phyloP scores from a whole-genome alignment of 2,113 vertebrate species.

The Psephotus haematonotus region DNA sequence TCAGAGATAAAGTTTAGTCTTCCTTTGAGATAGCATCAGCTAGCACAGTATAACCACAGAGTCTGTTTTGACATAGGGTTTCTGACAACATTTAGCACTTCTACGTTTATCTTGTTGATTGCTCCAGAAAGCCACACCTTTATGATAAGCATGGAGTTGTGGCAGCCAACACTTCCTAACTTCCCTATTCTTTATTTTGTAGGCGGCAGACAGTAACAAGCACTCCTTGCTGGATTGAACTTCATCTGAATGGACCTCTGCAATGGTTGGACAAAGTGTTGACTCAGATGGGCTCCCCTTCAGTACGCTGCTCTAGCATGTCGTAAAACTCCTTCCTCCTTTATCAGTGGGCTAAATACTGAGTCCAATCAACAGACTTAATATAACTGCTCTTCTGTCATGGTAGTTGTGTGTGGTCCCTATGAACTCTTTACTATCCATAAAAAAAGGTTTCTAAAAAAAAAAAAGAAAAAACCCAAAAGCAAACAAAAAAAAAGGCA shows the following conservation, averaged over 20 bases:
- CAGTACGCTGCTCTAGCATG: constrained; percentile 98
- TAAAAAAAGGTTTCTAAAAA: neutral
- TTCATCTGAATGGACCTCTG: constrained; percentile 96
- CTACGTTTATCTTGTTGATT: neutral
- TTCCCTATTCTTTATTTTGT: neutral
- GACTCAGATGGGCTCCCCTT: constrained; percentile 99
- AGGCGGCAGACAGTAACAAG: constrained; percentile 98
- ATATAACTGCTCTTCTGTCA: constrained; percentile 71
- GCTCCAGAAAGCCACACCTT: neutral
- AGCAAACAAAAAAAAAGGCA: neutral
- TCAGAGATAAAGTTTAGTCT: neutral
- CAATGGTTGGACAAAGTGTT: constrained; percentile 99
- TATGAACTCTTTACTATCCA: constrained; percentile 79
- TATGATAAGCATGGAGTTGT: fast-evolving
- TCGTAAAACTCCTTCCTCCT: constrained; percentile 80
- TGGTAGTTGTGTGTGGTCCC: constrained; percentile 80
- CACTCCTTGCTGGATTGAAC: constrained; percentile 99
- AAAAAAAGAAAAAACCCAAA: neutral
- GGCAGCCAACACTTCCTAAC: neutral
- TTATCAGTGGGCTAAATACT: constrained; percentile 53
- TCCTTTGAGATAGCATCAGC: constrained; percentile 36
- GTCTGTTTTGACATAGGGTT: neutral
- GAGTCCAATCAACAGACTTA: constrained; percentile 80
- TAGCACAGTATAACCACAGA: neutral
- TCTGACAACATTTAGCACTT: neutral